Conservation (phyloP, 2,888 invertebrate species). For the Axea sp. region DNA sequence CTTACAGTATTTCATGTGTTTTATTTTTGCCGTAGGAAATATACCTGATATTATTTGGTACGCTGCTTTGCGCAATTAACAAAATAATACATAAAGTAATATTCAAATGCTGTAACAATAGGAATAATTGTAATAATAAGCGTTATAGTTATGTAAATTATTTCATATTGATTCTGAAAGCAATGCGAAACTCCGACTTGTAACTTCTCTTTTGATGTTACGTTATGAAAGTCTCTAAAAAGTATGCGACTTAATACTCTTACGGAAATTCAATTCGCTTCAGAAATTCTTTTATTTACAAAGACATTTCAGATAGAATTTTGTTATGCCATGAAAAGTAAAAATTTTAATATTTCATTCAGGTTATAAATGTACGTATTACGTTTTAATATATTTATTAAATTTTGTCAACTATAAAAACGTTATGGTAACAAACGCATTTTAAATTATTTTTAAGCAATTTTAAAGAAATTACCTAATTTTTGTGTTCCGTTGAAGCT, state of each 20-base stretch:
- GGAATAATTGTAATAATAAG: neutral
- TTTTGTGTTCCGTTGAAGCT: too few relatives aligned
- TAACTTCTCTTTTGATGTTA: neutral
- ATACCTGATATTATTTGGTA: conserved; percentile 13
- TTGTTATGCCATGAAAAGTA: neutral
- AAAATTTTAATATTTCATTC: neutral
- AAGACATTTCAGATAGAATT: neutral
- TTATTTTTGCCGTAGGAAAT: too few relatives aligned
- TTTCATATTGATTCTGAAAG: neutral
- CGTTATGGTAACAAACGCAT: too few relatives aligned
- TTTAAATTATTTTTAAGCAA: too few relatives aligned
- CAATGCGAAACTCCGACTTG: neutral
- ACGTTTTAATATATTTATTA: too few relatives aligned
- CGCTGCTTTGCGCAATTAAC: conserved; percentile 1
- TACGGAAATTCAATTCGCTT: conserved; percentile 5
- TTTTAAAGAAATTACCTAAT: too few relatives aligned
- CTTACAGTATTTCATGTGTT: too few relatives aligned
- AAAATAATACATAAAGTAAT: conserved; percentile 4
- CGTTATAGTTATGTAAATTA: neutral
- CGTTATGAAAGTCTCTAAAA: neutral
- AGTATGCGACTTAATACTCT: conserved; percentile 3
- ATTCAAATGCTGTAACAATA: conserved; percentile 1
- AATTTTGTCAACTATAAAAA: too few relatives aligned
- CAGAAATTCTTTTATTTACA: neutral
- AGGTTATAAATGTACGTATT: neutral